Base-by-base conservation (phyloP, 2,888 invertebrate species). In the Gonocerus acuteangulatus region DNA sequence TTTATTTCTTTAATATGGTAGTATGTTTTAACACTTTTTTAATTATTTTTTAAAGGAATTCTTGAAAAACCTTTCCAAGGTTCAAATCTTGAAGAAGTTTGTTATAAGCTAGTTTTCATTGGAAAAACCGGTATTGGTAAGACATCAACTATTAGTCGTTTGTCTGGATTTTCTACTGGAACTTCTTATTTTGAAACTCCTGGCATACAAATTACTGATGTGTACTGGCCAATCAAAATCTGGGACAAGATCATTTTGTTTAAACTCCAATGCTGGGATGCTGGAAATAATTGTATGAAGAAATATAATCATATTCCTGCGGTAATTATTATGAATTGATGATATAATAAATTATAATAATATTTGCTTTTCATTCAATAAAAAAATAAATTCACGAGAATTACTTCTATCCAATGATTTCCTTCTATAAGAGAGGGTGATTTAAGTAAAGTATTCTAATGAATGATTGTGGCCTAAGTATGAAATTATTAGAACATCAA, bases 171-270 rank as follows among this genome's bases (percentile, higher is more conserved):
- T 56, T 69, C 72, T 19, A 70, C 71, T 34, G 72, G 74, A 4
- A 70, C 69, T 27, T 57, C 62, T 19, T 77, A 79, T 49, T 66
- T 70, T 4, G 78, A 78, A 69, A 77, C 77, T 1, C 69, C 72
- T 71, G 81, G 81, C 4, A 79, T 81, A 48, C 76, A 77, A 63
- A 77, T 77, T 62, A 78, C 76, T 13, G 75, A 75, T 34, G 73
- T 80, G 16, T 80, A 76, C 67, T 81, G 81, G 81, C 81, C 81
- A 1, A 79, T 77, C 2, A 79, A 78, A 69, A 76, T 80, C 44
- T 74, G 76, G 71, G 77, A 79, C 60, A 78, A 78, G 69, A 73
- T 77, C 3, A 75, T 80, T 21, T 68, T 81, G 54, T 81, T 80
- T 67, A 76, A 77, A 65, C 70, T 81, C 11, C 78, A 80, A 66